Base-by-base conservation (phyloP, 2,113 vertebrate genomes). In the Trichechus manatus region DNA sequence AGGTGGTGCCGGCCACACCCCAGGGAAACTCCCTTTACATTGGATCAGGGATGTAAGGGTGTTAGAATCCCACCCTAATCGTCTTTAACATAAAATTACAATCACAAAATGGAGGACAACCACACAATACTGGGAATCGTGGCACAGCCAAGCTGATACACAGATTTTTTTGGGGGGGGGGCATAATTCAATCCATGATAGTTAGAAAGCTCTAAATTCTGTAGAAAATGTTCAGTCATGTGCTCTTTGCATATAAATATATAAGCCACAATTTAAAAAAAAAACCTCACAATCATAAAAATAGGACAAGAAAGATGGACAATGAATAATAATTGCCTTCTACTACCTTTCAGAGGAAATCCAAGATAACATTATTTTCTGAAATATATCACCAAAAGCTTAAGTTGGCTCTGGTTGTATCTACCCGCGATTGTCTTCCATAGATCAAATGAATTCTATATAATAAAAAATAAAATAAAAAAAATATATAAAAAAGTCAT, bases 381-480 rank as follows among this genome's bases (percentile, higher is more conserved):
- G 44, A 84, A 88, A 27, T 66, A 68, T 9, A 42, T 68, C 25
- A 90, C 5, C 53, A 27, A 39, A 96, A 87, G 56, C 42, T 93
- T 81, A 68, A 77, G 88, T 81, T 61, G 53, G 5, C 61, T 70
- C 23, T 81, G 20, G 13, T 68, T 80, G 14, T 89, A 31, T 31
- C 42, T 77, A 44, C 3, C 86, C 50, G 42, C 7, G 88, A 66
- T 64, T 87, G 23, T 91, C 53, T 88, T 81, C 77, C 11, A 10
- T 29, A 77, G 17, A 17, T 68, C 47, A 70, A 50, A 5, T 81
- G 36, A 25, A 86, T 81, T 78, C 63, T 89, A n/a, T 11, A 53
- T 72, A 89, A 72, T 77, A 50, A 97, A 87, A 91, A 61, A 79
- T 13, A 31, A 92, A 86, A 36, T 50, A 9, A 83, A 77, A 94